Percentiles rank a stretch among this genome's conserved stretches.
Conservation (phyloP, 2,888 invertebrate genomes). For the Leptarthrus brevirostris region DNA sequence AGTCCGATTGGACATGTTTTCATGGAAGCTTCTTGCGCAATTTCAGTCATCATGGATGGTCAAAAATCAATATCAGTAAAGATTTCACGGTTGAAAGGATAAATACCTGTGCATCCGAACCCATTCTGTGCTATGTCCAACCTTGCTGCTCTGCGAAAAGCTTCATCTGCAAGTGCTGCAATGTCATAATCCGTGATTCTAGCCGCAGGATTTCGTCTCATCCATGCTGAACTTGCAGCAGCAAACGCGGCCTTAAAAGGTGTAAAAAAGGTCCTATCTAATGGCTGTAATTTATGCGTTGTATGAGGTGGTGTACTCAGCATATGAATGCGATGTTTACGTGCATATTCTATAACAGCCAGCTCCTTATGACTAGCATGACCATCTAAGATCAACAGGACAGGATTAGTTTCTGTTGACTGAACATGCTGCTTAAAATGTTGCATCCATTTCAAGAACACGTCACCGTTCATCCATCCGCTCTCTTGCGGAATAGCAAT, state of each 20-base stretch:
- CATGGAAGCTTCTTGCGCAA: no score
- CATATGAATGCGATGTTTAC: background rate
- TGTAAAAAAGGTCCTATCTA: conserved; percentile 19
- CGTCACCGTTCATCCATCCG: background rate
- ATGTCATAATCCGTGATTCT: conserved; percentile 30
- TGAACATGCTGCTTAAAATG: background rate
- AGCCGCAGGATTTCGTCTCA: conserved; percentile 7
- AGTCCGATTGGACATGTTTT: no score
- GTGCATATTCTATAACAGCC: background rate
- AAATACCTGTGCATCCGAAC: conserved; percentile 22
- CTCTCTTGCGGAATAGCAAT: background rate
- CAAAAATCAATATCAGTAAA: conserved; percentile 7
- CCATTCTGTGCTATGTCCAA: conserved; percentile 20
- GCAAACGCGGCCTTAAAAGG: background rate
- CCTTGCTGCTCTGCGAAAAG: background rate
- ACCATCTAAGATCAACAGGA: background rate
- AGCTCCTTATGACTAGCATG: background rate
- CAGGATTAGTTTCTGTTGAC: background rate
- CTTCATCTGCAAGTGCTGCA: background rate
- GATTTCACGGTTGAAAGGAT: conserved; percentile 9
- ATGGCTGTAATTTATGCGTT: background rate
- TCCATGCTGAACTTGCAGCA: conserved; percentile 11
- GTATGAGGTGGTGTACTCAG: background rate
- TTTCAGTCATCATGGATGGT: no score
- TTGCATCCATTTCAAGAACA: background rate